Conservation (phyloP, 1,140 invertebrate genomes). For the Neodiprion virginianus region DNA sequence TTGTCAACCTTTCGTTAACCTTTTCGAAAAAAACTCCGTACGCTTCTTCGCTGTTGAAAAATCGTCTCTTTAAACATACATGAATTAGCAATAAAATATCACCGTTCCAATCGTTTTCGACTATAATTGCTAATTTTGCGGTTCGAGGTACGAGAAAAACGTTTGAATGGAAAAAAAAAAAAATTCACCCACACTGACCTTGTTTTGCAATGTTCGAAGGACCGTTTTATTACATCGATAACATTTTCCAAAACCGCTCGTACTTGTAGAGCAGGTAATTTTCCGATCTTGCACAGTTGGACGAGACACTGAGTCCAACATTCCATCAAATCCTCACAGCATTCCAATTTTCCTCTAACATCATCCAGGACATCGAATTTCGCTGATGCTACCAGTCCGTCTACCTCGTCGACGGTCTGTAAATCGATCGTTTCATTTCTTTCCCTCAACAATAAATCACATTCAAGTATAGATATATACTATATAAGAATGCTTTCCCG, state of each 20-base stretch:
- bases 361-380: constrained; percentile 12
- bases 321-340: constrained; percentile 36
- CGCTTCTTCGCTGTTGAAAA: constrained; percentile 31
- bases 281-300: constrained; percentile 31
- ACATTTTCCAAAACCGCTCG: constrained; percentile 35
- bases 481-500: no score
- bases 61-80: background rate
- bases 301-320: constrained; percentile 45
- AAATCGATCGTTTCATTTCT: background rate
- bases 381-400: background rate
- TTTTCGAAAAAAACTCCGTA: constrained; percentile 37
- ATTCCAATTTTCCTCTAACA: constrained; percentile 34
- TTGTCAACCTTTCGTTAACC: constrained; percentile 38
- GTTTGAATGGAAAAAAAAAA: background rate
- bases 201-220: constrained; percentile 45
- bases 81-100: no score
- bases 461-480: no score
- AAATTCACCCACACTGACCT: constrained; percentile 37
- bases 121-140: no score
- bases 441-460: no score
- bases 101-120: no score
- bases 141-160: background rate
- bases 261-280: constrained; percentile 33
- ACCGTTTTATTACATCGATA: constrained; percentile 32
- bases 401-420: constrained; percentile 34